phyloP scores from a whole-genome alignment of 2,113 vertebrate species.

The Bolborhynchus lineola region DNA sequence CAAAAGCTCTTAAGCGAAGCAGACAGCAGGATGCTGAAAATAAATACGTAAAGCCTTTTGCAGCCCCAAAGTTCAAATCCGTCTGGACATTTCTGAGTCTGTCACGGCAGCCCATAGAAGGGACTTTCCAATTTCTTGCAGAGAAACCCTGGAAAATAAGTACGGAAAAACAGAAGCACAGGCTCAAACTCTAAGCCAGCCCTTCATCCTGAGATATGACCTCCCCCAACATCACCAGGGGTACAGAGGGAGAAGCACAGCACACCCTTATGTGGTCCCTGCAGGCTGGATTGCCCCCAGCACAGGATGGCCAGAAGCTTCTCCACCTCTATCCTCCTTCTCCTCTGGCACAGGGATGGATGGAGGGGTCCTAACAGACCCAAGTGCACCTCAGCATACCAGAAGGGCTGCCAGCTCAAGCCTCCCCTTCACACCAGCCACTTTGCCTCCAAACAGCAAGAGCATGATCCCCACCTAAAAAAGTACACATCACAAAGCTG shows the following conservation, averaged over 20 bases:
- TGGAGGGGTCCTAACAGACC: fast-evolving
- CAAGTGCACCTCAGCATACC: neutral
- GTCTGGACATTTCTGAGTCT: neutral
- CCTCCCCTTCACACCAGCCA: neutral
- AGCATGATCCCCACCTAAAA: neutral
- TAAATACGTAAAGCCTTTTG: neutral
- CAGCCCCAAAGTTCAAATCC: constrained; percentile 7
- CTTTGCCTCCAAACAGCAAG: neutral
- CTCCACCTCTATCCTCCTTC: neutral
- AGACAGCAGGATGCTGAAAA: constrained; percentile 20
- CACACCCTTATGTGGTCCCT: fast-evolving
- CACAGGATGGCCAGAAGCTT: fast-evolving
- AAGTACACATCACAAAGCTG: neutral
- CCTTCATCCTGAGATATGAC: neutral
- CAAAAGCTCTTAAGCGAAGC: constrained; percentile 14
- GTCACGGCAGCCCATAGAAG: neutral
- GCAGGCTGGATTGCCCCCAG: neutral
- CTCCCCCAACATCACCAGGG: neutral
- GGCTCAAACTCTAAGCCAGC: neutral
- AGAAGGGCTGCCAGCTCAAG: neutral
- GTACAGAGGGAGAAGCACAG: fast-evolving
- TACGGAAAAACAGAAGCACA: neutral
- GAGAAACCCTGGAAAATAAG: neutral
- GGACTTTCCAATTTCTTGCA: neutral
- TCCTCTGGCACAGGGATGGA: neutral